A percentile compares a stretch with the other conserved stretches of the same genome.
Conservation (phyloP, 2,113 vertebrate genomes). For the Xiphophorus hellerii region DNA sequence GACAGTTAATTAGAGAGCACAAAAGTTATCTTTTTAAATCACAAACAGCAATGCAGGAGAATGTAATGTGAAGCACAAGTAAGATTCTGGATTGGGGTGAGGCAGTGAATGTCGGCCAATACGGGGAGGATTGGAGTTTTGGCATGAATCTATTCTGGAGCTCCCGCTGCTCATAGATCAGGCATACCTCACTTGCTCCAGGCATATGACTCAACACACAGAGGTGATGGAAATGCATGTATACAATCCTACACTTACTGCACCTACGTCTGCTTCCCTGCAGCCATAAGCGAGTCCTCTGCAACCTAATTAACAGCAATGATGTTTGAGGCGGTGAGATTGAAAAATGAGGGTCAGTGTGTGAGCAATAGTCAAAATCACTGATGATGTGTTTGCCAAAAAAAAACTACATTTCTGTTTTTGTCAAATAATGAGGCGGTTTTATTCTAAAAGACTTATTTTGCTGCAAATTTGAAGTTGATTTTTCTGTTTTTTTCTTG, state of each 20-base stretch:
- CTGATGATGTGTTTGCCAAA: background rate
- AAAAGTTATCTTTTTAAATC: background rate
- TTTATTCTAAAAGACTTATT: background rate
- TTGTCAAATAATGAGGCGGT: background rate
- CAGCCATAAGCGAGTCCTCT: conserved; percentile 87
- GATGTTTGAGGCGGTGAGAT: conserved; percentile 79
- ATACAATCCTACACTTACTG: conserved; percentile 49
- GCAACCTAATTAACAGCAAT: conserved; percentile 99
- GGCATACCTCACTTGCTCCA: conserved; percentile 82
- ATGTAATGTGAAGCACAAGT: conserved; percentile 8
- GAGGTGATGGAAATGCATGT: conserved; percentile 79
- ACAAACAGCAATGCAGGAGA: background rate
- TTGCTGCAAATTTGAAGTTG: background rate
- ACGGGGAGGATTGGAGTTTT: conserved; percentile 69
- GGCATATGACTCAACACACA: conserved; percentile 80
- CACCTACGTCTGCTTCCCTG: conserved; percentile 79
- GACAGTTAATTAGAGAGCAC: background rate
- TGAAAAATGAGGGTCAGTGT: conserved; percentile 39
- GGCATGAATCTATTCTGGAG: conserved; percentile 82
- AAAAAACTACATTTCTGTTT: background rate
- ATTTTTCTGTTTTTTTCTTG: background rate
- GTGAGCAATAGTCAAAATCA: conserved; percentile 9
- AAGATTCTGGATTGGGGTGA: conserved; percentile 1
- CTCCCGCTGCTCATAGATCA: conserved; percentile 74
- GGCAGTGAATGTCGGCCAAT: conserved; percentile 32